These are phyloP conservation scores for Myiotriccus ornatus DNA, from an alignment of 2,797 vertebrate genomes.

Conservation along the genomic window DNA sequence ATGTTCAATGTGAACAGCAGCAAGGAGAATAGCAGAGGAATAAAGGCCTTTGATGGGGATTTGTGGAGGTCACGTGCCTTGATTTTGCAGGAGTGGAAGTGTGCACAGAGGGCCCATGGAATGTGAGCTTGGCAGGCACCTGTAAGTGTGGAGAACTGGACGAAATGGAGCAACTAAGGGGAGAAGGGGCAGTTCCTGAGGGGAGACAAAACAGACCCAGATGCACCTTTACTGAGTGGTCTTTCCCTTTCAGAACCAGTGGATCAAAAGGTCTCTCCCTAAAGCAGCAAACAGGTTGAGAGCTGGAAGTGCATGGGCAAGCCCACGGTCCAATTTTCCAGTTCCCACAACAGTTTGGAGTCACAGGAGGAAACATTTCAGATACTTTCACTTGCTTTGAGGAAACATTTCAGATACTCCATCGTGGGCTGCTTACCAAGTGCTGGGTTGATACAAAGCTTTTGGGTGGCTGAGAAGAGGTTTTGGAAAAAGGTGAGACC, in stretches of 20 bases:
- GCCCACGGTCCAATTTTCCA: rapidly evolving
- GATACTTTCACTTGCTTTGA: background rate
- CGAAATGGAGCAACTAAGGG: background rate
- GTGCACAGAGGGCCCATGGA: background rate
- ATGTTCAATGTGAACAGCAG: slow-evolving; percentile 9
- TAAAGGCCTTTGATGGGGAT: slow-evolving; percentile 51
- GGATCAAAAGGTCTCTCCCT: background rate
- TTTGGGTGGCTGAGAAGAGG: background rate
- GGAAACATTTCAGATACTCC: background rate
- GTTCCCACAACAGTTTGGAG: background rate
- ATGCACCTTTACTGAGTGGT: background rate
- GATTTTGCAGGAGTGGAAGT: slow-evolving; percentile 12
- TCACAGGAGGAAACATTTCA: background rate
- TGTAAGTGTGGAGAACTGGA: background rate
- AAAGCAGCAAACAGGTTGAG: background rate
- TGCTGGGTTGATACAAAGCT: background rate
- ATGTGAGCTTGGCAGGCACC: background rate
- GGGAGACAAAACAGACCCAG: background rate
- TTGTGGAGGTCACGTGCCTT: slow-evolving; percentile 36
- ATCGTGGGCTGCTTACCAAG: background rate
- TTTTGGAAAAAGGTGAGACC: background rate
- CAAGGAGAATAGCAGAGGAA: slow-evolving; percentile 36
- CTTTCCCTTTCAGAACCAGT: background rate
- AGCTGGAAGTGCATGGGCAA: background rate
- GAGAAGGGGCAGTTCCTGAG: background rate